Evolutionary conservation across 2,797 vertebrate species (phyloP), one percentile per base, ranked within the genome.

Genomic region (Falco berigora): DNA sequence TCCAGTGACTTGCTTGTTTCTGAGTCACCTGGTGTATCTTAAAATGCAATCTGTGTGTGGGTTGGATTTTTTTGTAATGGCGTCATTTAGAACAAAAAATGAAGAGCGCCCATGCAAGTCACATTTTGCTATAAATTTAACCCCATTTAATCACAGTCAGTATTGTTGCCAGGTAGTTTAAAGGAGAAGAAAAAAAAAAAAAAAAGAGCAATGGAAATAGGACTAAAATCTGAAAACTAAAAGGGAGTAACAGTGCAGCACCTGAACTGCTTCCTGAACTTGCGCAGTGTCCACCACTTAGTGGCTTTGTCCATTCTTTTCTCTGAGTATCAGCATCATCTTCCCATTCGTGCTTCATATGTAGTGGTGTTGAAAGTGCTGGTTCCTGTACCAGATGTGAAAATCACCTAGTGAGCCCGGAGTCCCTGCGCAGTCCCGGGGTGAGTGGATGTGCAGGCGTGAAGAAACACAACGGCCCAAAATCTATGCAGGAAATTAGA

Each of bases 341-440:
- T 47, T 58, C 18, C 67, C 14, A 3, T 58, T 56, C 22, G 15
- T 50, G 25, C n/a, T 62, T 12, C 24, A 2, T 3, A 1, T 0
- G 1, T 12, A 8, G 23, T 4, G 4, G 38, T 7, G 36, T 32
- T 30, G 14, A 8, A n/a, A 34, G 27, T 4, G 17, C 34, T 13
- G 13, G 17, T 36, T 34, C 30, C n/a, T n/a, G 23, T 18, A 42
- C 28, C 18, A n/a, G 22, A 30, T 22, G 58, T 1, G 10, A 36
- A 32, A 28, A n/a, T 4, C 1, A 4, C 0, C 3, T 14, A 8
- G 23, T 11, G 49, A 25, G 9, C 8, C 10, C 44, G 5, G 22
- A 1, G 0, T 12, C 19, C 55, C 30, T 58, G 23, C 9, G 9
- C 42, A 7, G 59, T 4, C n/a, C 30, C 2, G 0, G 62, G 25